Percentiles rank a stretch among this genome's conserved stretches.
Conservation (phyloP, 2,113 vertebrate species). For the Merops nubicus region DNA sequence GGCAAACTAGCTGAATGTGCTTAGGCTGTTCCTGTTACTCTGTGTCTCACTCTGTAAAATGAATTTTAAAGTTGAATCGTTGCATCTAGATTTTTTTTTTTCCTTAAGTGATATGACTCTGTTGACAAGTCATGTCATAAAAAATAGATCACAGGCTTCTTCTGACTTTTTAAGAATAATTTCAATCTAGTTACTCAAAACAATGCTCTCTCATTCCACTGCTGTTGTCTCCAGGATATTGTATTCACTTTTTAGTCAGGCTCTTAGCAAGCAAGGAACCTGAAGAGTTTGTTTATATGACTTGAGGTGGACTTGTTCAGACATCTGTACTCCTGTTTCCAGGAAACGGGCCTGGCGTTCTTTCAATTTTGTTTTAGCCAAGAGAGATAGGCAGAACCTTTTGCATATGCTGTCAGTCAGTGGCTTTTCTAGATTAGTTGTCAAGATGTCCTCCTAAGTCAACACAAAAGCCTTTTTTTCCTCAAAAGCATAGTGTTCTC, state of each 20-base stretch:
- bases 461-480: neutral
- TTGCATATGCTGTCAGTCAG: neutral
- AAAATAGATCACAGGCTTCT: neutral
- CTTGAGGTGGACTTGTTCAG: constrained; percentile 5
- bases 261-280: neutral
- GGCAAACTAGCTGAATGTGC: neutral
- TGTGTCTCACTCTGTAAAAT: neutral
- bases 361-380: neutral
- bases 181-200: neutral
- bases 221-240: neutral
- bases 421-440: neutral
- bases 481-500: neutral
- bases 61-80: neutral
- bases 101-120: neutral
- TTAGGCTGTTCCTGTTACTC: neutral
- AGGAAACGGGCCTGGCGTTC: neutral
- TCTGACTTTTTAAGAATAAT: neutral
- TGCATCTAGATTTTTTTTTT: neutral
- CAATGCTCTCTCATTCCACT: neutral
- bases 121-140: neutral
- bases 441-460: neutral
- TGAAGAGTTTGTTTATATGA: neutral
- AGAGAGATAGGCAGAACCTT: neutral
- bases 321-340: neutral
- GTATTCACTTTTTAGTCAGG: neutral